Evolutionary conservation across 2,888 invertebrate species (phyloP), one percentile per base, ranked within the genome.

Genomic region (Drosophila parthenogenetica): DNA sequence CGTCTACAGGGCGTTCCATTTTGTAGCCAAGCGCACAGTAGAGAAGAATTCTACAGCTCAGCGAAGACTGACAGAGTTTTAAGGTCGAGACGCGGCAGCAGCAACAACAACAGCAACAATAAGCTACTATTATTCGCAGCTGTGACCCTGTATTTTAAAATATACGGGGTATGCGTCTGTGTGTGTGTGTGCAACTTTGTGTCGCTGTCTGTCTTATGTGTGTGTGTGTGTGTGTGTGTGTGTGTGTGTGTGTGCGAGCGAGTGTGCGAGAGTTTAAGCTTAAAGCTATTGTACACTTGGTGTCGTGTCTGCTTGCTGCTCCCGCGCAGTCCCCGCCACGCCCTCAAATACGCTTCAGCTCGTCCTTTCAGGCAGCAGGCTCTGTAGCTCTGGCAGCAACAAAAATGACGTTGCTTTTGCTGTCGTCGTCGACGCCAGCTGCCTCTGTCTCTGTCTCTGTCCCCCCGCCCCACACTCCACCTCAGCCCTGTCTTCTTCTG

Each of bases 251-350:
- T 75, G 72, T 69, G 73, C 61, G 69, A 64, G 83, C 55, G 67
- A 67, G 77, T 89, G 81, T 85, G 89, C 71, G 87, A 89, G 87
- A 89, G 89, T 89, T 89, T 89, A 86, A 89, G 86, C 86, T 86
- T 86, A 89, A 86, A 89, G 86, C 89, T 86, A 86, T 86, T 89
- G 86, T 86, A 86, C 80, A 89, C 79, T 89, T 88, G 82, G 88
- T 86, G 88, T 79, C 86, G 82, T 86, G 70, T 82, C 87, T 82
- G 86, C 83, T 55, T 58, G 67, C 57, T 58, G 50, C 46, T 32
- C 10, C 4, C 29, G 8, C 42, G 13, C 5, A 10, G 16, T 11
- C 32, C 8, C n/a, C 11, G 4, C 7, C 10, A 57, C 61, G 42
- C 48, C 8, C 45, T 29, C 17, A n/a, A 5, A 3, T 11, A 7